Base-by-base conservation (phyloP, 2,888 invertebrate genomes). In the Stenoptilia bipunctidactyla region DNA sequence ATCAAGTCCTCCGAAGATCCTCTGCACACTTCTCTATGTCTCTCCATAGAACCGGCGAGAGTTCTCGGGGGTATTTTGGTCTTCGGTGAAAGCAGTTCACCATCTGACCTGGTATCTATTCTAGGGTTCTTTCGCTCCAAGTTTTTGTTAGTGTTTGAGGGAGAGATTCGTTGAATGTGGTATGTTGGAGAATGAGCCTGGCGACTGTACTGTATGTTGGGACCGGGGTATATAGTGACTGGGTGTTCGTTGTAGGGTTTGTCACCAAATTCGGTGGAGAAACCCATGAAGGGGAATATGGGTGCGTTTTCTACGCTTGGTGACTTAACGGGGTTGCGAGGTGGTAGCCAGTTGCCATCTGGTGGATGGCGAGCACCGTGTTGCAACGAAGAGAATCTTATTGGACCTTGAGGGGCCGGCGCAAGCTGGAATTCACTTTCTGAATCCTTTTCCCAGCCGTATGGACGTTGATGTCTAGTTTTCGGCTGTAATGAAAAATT, bases 21-120 rank as follows among this genome's bases (percentile, higher is more conserved):
- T 59, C 92, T 88, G 62, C 91, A 88, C 56, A 92, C 92, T 82
- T 92, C 92, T 61, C 92, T 89, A 76, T 92, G 92, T 58, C 90
- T 88, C 69, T 92, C 92, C 62, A 90, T 86, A 58, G 88, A 90
- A 59, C 87, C 87, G 45, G 90, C 88, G 62, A 90, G 85, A 58
- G 90, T 90, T 52, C 90, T 85, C 52, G 91, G 90, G 55, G 90
- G 90, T 59, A 88, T 68, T 80, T 88, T 86, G 60, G 62, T 62
- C 53, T 65, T 73, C 13, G 84, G 83, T 47, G 85, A 82, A 45
- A 83, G 55, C 64, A 74, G 69, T 48, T 80, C 80, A 35, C 71
- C 77, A 49, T 84, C 85, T 33, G 79, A 73, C 49, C 58, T 69
- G 49, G 66, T 66, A 48, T 80, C 82, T 20, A 71, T 68, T 58